Evolutionary conservation across 2,797 vertebrate species (phyloP).

Genomic region (Phrynocephalus forsythii): DNA sequence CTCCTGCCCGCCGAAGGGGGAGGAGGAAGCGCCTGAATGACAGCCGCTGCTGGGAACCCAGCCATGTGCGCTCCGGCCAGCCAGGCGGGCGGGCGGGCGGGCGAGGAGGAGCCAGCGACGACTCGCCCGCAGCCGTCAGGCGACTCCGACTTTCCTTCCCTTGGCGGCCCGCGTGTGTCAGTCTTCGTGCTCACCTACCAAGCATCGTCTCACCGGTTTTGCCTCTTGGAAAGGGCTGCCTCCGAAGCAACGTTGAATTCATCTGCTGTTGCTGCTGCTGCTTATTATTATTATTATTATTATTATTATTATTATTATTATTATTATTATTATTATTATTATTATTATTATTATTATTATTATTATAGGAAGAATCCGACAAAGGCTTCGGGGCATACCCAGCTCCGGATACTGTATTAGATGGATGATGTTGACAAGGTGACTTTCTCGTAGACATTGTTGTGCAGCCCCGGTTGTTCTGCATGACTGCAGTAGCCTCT

Average conservation of each 20-base stretch:
- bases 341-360: no score
- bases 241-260: neutral
- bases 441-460: neutral
- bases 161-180: neutral
- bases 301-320: no score
- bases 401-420: neutral
- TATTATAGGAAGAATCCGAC: no score
- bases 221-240: neutral
- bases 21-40: slow-evolving; percentile 4
- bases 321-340: no score
- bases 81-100: neutral
- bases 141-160: neutral
- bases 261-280: no score
- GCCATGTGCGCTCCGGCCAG: slow-evolving; percentile 1
- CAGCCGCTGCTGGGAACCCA: slow-evolving; percentile 1
- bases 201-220: neutral
- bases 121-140: neutral
- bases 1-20: neutral
- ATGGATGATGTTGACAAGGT: neutral
- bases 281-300: no score
- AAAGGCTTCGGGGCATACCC: no score
- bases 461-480: no score
- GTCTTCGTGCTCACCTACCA: neutral
- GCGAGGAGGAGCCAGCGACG: neutral
- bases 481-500: neutral